Evolutionary conservation across 2,797 vertebrate species (phyloP), one percentile per base, ranked within the genome.

Genomic region (Phrynocephalus guinanensis): DNA sequence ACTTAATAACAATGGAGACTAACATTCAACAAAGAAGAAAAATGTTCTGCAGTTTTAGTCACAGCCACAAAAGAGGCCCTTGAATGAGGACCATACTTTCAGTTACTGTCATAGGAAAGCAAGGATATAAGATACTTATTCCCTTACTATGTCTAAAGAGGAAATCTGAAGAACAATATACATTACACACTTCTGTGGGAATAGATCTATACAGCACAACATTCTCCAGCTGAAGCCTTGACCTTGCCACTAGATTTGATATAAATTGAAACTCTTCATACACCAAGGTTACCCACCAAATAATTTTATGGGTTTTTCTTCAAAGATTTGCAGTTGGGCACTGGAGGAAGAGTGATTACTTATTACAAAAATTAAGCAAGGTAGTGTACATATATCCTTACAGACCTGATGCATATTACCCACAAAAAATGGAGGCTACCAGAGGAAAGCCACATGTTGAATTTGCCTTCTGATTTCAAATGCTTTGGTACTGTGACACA

Each of bases 391-490:
- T 13, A 22, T 20, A 63, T 13, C n/a, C n/a, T n/a, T 52, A 30
- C 22, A 56, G 3, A 78, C 66, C 38, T 44, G 38, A 5, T 6
- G 24, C 68, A 33, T 26, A 48, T 52, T 26, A 18, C 15, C 15
- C 33, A 13, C 33, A 16, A 13, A 26, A 79, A 3, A 79, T 68
- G 38, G 67, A 78, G 10, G 67, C 10, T 38, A 76, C 22, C 5
- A 10, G n/a, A 67, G 67, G 71, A 15, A 73, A 72, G n/a, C 56
- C 38, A 33, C n/a, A 10, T 48, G 70, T 26, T 81, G 33, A 6
- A 82, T 67, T 82, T 87, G 72, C 38, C 56, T 76, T 22, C 60
- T 30, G 71, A 28, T 56, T 82, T 67, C 48, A 73, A 75, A 66
- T 67, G 52, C 26, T 81, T 24, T 28, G 13, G 70, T 30, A 18